Evolutionary conservation across 1,140 invertebrate genomes (phyloP), one percentile per base, ranked within the genome.

Genomic region (Dysdera silvatica): DNA sequence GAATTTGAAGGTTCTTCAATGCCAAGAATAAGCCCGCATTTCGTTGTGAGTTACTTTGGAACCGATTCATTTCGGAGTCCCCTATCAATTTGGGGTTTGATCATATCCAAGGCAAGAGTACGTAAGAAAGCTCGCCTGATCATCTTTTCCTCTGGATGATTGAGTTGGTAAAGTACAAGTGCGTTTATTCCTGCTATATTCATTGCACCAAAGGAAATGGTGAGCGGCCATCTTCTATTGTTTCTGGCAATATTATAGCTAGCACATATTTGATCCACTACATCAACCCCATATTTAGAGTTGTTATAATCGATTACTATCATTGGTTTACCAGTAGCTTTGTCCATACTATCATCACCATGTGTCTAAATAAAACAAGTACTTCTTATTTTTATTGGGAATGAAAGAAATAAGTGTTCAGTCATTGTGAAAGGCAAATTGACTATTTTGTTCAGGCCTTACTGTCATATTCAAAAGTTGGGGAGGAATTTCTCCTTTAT

Each of bases 231-330:
- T 31, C 76, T 68, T 28, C 64, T 62, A 16, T 71, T 75, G 63
- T 65, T 71, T 63, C 78, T 65, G 35, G 68, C 45, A 51, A 57
- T 56, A 55, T 72, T 71, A 61, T 73, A 73, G 16, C 61, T 67
- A 14, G 70, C 67, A 59, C 70, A 73, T 71, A 80, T 72, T 64
- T 79, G 68, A 58, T 80, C 75, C n/a, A 79, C 55, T 7, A 66
- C 71, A 64, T 80, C 77, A 4, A 79, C 77, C 33, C 74, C 78
- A 33, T 73, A 73, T 72, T 80, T 80, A 2, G 73, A 75, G 33
- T 56, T 58, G 67, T 77, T 78, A 67, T 80, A 80, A 49, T 70
- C 70, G 10, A 62, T 40, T 48, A 78, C 71, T 28, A 80, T 76
- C 24, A 76, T 68, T 35, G 76, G 74, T 67, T 77, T 77, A 26